These are phyloP conservation scores for Thereva nobilitata DNA, from an alignment of 2,888 invertebrate species.

Conservation along the genomic window DNA sequence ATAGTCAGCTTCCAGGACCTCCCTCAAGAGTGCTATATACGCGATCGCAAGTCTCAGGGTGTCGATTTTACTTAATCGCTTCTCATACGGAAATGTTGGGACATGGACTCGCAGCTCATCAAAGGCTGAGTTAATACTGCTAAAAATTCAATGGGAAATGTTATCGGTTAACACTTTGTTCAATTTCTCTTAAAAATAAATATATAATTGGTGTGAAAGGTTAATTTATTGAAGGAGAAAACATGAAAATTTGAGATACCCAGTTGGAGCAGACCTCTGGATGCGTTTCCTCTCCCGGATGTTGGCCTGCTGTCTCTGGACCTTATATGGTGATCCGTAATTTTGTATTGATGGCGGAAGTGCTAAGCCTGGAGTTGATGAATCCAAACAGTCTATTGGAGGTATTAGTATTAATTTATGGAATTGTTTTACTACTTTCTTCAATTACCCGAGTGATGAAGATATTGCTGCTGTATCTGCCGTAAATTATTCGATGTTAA, in stretches of 20 bases:
- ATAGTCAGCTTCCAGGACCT: slow-evolving; percentile 84
- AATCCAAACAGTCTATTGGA: slow-evolving; percentile 42
- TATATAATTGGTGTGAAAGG: not conserved
- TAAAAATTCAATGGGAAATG: slow-evolving; percentile 61
- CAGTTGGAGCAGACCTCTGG: slow-evolving; percentile 94
- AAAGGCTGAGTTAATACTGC: slow-evolving; percentile 99
- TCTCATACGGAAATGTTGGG: slow-evolving; percentile 99
- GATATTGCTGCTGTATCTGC: slow-evolving; percentile 58
- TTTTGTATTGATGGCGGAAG: slow-evolving; percentile 45
- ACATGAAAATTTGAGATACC: slow-evolving; percentile 63
- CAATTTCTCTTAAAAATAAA: slow-evolving; percentile 5
- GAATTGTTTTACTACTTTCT: not conserved
- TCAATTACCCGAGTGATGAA: slow-evolving; percentile 54
- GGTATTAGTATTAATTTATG: not conserved
- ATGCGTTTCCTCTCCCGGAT: slow-evolving; percentile 96
- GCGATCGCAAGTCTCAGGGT: slow-evolving; percentile 95
- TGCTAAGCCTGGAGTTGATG: slow-evolving; percentile 49
- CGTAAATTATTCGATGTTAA: slow-evolving; percentile 53
- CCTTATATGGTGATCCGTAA: slow-evolving; percentile 65
- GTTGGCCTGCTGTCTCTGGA: slow-evolving; percentile 91
- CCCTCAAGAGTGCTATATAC: slow-evolving; percentile 91
- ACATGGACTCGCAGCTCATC: slow-evolving; percentile 97
- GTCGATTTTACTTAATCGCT: slow-evolving; percentile 97
- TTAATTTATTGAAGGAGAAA: slow-evolving; percentile 23
- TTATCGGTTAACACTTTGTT: slow-evolving; percentile 1